Evolutionary conservation across 2,797 vertebrate species (phyloP), one percentile per base, ranked within the genome.

Genomic region (Capromys pilorides): DNA sequence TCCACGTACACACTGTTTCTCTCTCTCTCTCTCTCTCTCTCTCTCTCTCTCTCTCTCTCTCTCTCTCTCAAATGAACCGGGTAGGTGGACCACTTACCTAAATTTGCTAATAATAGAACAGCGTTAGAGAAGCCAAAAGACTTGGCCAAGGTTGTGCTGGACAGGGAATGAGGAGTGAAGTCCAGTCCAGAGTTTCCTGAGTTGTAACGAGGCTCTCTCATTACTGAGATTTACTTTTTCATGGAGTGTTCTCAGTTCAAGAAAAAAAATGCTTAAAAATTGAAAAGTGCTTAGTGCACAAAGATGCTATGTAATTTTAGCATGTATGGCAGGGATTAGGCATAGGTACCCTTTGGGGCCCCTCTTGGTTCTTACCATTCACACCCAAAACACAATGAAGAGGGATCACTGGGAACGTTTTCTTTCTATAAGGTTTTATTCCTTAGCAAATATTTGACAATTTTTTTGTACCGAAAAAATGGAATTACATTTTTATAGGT

Each of bases 31-130:
- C 73, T 62, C 86, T 78, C 67, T 92, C 90, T 54, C 77, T 88
- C 92, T 88, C 93, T 92, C 51, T 92, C 73, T 62, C 86, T 78
- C 67, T n/a, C n/a, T n/a, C n/a, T n/a, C n/a, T n/a, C n/a, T n/a
- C n/a, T n/a, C 1, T 79, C 49, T 93, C 45, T 28, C 57, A 94
- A 59, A 5, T 71, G 36, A 22, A 51, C 31, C 83, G 90, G 39
- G 28, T 28, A 79, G 16, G 11, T 61, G 31, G 24, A 41, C 26
- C 39, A 49, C 73, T 64, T 69, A 69, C 24, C 24, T n/a, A 66
- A 59, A 75, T 96, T 80, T 86, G 89, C 5, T 59, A 81, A 61
- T 64, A 64, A 31, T 13, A 73, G 57, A 54, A 54, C 31, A 64
- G 12, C 1, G 6, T 41, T 89, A 57, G 57, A 86, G 36, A 77